These are phyloP conservation scores for Bombus turneri DNA, from an alignment of 1,140 invertebrate species.

Conservation along the genomic window DNA sequence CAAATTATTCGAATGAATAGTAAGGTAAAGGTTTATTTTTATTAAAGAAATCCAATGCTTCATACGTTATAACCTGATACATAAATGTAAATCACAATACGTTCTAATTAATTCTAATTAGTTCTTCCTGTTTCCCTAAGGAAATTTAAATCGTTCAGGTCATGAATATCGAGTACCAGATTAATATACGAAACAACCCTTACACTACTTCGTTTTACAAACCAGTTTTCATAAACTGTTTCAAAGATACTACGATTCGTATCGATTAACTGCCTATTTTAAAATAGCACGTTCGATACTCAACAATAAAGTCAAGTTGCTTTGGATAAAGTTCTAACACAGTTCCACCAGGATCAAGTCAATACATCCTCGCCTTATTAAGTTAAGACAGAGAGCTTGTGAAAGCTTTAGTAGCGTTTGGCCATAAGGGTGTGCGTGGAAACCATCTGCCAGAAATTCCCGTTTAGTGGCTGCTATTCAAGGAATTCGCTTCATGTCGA, in stretches of 20 bases:
- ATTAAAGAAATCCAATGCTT: too few relatives aligned
- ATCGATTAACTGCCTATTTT: not conserved
- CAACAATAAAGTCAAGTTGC: not conserved
- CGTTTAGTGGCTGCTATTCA: not conserved
- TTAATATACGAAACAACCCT: not conserved
- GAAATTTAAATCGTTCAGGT: not conserved
- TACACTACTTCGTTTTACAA: not conserved
- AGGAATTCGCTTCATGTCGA: conserved; percentile 20
- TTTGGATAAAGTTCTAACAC: not conserved
- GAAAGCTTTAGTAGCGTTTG: not conserved
- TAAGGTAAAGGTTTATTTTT: too few relatives aligned
- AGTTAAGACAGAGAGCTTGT: not conserved
- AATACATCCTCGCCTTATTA: not conserved
- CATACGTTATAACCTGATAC: too few relatives aligned
- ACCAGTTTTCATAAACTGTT: not conserved
- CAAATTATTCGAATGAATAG: too few relatives aligned
- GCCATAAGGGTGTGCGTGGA: not conserved
- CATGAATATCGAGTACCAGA: not conserved
- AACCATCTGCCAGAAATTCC: not conserved
- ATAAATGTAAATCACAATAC: not conserved
- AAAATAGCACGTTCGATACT: not conserved
- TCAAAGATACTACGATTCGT: not conserved
- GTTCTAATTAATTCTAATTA: not conserved
- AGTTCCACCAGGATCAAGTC: not conserved
- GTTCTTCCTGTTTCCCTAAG: not conserved